Evolutionary conservation across 2,888 invertebrate genomes (phyloP).

Genomic region (Cryptosula pallasiana): DNA sequence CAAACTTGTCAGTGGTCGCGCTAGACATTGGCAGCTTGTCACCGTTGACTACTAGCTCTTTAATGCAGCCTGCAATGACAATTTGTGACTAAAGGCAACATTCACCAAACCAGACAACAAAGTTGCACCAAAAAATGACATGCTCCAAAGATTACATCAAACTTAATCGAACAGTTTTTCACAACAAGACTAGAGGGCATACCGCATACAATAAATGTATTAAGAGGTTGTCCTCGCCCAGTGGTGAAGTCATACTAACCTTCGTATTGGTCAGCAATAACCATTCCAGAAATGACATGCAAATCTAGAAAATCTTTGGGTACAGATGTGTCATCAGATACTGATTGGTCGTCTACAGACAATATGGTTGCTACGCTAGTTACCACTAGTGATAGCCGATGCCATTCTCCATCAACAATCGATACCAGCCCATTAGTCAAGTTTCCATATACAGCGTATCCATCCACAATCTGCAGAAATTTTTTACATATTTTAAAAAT

Average conservation of each 20-base stretch:
- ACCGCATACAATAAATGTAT: too few species aligned
- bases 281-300: background rate
- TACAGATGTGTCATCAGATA: background rate
- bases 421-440: slow-evolving; percentile 35
- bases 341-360: background rate
- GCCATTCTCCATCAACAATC: slow-evolving; percentile 80
- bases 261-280: background rate
- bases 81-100: too few species aligned
- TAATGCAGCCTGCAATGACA: background rate
- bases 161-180: too few species aligned
- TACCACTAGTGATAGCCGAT: slow-evolving; percentile 68
- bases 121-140: too few species aligned
- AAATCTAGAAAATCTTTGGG: background rate
- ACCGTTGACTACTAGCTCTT: background rate
- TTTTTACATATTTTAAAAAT: background rate
- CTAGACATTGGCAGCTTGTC: slow-evolving; percentile 5
- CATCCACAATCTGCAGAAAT: background rate
- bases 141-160: too few species aligned
- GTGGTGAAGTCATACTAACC: background rate
- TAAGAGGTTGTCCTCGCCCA: too few species aligned
- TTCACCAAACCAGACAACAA: too few species aligned
- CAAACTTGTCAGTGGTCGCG: slow-evolving; percentile 1
- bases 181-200: too few species aligned
- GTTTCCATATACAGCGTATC: background rate
- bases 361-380: slow-evolving; percentile 29